phyloP scores from a whole-genome alignment of 2,113 vertebrate species.

The Pygoscelis antarcticus region DNA sequence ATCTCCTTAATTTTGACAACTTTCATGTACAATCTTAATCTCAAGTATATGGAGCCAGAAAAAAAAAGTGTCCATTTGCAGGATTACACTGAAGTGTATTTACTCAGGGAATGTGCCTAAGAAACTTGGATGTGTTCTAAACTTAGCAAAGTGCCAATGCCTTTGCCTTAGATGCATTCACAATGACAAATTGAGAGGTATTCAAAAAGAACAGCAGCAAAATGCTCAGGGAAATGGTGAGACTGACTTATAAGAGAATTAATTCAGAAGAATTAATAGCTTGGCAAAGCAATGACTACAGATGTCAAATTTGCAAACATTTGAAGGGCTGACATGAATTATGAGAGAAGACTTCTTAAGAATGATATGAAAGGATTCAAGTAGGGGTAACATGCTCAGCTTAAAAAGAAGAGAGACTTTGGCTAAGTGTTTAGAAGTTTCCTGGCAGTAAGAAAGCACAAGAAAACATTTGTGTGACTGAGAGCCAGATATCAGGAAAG shows the following conservation, averaged over 20 bases:
- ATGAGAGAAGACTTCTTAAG: conserved; percentile 18
- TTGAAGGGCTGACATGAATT: conserved; percentile 37
- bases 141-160: not conserved
- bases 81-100: not conserved
- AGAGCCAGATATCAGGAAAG: not conserved
- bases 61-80: not conserved
- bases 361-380: not conserved
- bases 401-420: conserved; percentile 15
- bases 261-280: conserved; percentile 20
- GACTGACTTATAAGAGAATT: conserved; percentile 9
- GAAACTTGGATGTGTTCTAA: not conserved
- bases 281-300: conserved; percentile 27
- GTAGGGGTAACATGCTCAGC: not conserved
- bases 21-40: not conserved
- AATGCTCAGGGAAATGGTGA: not conserved
- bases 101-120: not conserved
- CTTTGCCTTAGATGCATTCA: not conserved
- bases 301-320: conserved; percentile 54
- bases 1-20: not conserved
- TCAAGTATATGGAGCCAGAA: not conserved
- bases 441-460: not conserved
- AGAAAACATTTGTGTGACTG: not conserved
- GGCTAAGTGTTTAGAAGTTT: not conserved
- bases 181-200: not conserved
- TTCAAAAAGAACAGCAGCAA: conserved; percentile 10